Evolutionary conservation across 1,140 invertebrate genomes (phyloP), one percentile per base, ranked within the genome.

Genomic region (Aphelenchoides fujianensis): DNA sequence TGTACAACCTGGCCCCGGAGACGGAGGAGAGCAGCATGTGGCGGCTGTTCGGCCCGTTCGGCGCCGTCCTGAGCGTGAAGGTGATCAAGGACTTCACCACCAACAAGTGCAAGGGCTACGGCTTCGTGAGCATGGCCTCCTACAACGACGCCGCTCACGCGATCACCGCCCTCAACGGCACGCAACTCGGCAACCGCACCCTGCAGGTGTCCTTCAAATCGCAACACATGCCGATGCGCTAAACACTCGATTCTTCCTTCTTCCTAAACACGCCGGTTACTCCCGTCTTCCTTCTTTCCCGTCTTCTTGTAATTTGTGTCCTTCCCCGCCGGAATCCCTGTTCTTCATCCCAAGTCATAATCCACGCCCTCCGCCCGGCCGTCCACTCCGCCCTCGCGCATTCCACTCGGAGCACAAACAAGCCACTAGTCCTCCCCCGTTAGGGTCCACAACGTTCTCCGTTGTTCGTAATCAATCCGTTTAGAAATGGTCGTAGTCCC

Each of bases 81-180:
- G 87, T 88, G 3, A 64, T 98, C 82, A 90, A 95, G 72, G 95
- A 98, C 87, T 89, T 94, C 82, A 92, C 96, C 86, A 96, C 95
- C 72, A 95, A 96, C 88, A 98, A 98, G 87, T 98, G 96, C 89
- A 98, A 97, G 87, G 96, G 96, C 78, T 98, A 97, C 86, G 96
- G 94, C n/a, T 97, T 98, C 86, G 95, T 99, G 70, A 97, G 94
- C 67, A 98, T 98, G 96, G 97, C 94, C 81, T 97, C 97, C 86
- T 98, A 98, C 87, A 95, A 98, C 85, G 95, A 98, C 85, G 94
- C 95, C 12, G 90, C 96, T 30, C 91, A 95, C 72, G 95, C 96
- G 66, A 98, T 98, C 81, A 93, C 95, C 86, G 94, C 92, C 72
- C 89, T 98, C 70, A 98, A 98, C 87, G 95, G 95, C 63, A 97